Conservation (phyloP, 2,797 vertebrate species). For the Tauraco hartlaubi region DNA sequence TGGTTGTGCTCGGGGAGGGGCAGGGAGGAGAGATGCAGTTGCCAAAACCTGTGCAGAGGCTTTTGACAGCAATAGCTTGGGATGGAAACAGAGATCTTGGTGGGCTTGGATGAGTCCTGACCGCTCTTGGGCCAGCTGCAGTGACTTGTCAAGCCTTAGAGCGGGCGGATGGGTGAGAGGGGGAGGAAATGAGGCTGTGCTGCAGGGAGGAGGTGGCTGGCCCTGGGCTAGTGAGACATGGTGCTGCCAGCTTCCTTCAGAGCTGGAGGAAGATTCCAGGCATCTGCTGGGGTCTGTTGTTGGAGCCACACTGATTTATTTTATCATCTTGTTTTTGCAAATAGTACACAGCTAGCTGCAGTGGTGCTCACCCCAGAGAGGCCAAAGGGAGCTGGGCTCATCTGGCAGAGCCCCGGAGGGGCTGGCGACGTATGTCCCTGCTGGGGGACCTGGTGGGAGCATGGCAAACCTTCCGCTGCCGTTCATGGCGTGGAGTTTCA, state of each 20-base stretch:
- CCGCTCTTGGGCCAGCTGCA: no score
- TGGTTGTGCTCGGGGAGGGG: not conserved
- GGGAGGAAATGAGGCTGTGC: not conserved
- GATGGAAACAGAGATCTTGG: not conserved
- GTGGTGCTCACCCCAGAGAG: not conserved
- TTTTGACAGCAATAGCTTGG: fast-evolving
- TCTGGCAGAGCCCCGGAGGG: not conserved
- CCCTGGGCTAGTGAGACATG: not conserved
- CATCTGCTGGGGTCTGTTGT: not conserved
- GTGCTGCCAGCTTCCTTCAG: not conserved
- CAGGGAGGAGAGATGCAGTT: not conserved
- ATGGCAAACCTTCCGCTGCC: not conserved
- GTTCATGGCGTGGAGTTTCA: not conserved
- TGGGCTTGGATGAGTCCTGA: not conserved
- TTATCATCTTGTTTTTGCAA: not conserved
- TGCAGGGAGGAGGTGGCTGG: not conserved
- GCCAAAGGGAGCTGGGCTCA: not conserved
- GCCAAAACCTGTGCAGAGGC: fast-evolving
- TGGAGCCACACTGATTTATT: fast-evolving
- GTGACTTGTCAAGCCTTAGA: not conserved
- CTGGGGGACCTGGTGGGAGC: not conserved
- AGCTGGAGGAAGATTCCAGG: not conserved
- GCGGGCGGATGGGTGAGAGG: not conserved
- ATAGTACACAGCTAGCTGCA: not conserved
- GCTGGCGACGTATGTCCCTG: fast-evolving